Conservation (phyloP, 2,113 vertebrate species). For the Spilogale gracilis region DNA sequence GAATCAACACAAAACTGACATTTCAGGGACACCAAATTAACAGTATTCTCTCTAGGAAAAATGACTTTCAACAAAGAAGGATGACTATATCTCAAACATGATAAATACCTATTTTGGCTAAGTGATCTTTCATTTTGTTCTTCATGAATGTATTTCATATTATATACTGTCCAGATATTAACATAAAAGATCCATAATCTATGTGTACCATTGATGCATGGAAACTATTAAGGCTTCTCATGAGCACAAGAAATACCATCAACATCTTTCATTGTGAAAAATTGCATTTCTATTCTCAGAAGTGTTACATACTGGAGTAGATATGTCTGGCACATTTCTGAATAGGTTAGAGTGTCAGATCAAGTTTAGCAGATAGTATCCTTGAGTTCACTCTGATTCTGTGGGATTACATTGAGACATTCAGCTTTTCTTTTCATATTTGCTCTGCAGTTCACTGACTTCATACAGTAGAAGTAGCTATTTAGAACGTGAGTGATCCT, state of each 20-base stretch:
- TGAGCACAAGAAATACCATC: constrained; percentile 53
- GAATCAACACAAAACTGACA: not conserved
- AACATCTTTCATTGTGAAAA: constrained; percentile 55
- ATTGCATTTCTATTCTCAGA: constrained; percentile 16
- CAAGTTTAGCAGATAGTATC: not conserved
- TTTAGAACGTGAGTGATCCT: constrained; percentile 37
- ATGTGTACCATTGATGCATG: constrained; percentile 36
- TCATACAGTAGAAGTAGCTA: not conserved
- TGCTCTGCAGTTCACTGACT: constrained; percentile 20
- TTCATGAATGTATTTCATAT: constrained; percentile 46
- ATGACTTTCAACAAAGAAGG: constrained; percentile 27
- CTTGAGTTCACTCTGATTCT: not conserved
- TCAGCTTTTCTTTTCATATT: constrained; percentile 30
- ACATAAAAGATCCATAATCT: constrained; percentile 40
- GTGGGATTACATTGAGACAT: not conserved
- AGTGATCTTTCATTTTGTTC: constrained; percentile 53
- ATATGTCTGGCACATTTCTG: not conserved
- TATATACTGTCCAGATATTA: constrained; percentile 6
- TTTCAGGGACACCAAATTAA: constrained; percentile 3
- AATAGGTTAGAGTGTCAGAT: not conserved
- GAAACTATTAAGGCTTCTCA: constrained; percentile 64
- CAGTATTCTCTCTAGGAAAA: not conserved
- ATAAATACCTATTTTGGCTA: constrained; percentile 29
- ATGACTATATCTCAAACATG: not conserved
- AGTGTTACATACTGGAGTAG: not conserved